Base-by-base conservation (phyloP, 2,888 invertebrate species). In the Eupithecia pulchellata region DNA sequence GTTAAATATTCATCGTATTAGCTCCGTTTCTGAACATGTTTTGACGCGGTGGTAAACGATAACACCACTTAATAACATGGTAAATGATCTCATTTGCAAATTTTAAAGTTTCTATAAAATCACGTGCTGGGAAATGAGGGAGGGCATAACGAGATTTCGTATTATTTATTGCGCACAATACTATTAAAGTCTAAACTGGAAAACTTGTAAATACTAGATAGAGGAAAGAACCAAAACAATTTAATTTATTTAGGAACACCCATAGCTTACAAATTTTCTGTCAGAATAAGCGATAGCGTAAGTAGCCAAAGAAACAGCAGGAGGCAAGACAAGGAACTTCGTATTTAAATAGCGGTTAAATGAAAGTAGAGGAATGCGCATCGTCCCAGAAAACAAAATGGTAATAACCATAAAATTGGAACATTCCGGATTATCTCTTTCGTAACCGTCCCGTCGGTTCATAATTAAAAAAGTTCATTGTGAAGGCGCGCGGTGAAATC, bases 391-490 rank as follows among this genome's bases (percentile, higher is more conserved):
- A 71, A 74, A 74, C 73, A 75, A 73, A 77, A 77, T 69, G 75
- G 75, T 77, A 72, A 74, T 75, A 75, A 75, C 77, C 75, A 75
- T 78, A 75, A 75, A 78, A 78, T 78, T 78, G 77, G 78, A 74
- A 73, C 77, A 71, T 78, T 76, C 71, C 72, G 76, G 77, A 77
- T 77, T 75, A 77, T 79, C 79, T 75, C 75, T 75, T 75, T 68
- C 60, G 73, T 69, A 72, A 74, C 71, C 75, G 73, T 72, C 73
- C 69, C 71, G 58, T 69, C 75, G 72, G 68, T 75, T 75, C 75
- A 75, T 78, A 79, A 79, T 79, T 77, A 79, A 79, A 79, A 79
- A 79, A 79, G 78, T 79, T 78, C 76, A 76, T 75, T 77, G 73
- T 73, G 72, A 75, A 75, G 75, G 77, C 75, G 72, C 69, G 69